These are phyloP conservation scores for Gastrophysa polygoni DNA, from an alignment of 2,888 invertebrate genomes.

Conservation along the genomic window DNA sequence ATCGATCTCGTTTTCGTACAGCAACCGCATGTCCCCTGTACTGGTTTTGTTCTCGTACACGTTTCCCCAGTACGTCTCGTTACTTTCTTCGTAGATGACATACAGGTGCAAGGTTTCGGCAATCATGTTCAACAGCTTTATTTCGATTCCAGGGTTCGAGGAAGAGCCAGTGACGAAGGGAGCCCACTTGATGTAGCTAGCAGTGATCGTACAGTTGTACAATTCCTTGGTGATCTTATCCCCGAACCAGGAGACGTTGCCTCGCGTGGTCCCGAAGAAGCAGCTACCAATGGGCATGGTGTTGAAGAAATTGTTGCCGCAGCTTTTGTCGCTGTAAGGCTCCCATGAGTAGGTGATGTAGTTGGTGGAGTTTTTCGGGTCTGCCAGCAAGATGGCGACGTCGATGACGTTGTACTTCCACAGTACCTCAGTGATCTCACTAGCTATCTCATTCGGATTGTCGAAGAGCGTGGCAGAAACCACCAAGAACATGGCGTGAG, in stretches of 20 bases:
- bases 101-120: slow-evolving; percentile 37
- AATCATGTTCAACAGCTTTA: slow-evolving; percentile 38
- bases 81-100: slow-evolving; percentile 30
- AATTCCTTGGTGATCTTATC: slow-evolving; percentile 47
- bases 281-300: slow-evolving; percentile 40
- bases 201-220: slow-evolving; percentile 47
- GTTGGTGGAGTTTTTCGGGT: slow-evolving; percentile 23
- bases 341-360: slow-evolving; percentile 46
- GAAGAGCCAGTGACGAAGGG: slow-evolving; percentile 47
- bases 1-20: slow-evolving; percentile 45
- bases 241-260: slow-evolving; percentile 30
- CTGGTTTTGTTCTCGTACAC: slow-evolving; percentile 40
- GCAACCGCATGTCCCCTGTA: slow-evolving; percentile 43
- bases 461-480: slow-evolving; percentile 38
- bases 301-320: slow-evolving; percentile 36
- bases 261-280: slow-evolving; percentile 26
- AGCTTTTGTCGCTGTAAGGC: slow-evolving; percentile 44
- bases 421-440: slow-evolving; percentile 35
- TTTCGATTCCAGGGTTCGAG: slow-evolving; percentile 27
- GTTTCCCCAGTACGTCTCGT: slow-evolving; percentile 23
- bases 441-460: slow-evolving; percentile 29
- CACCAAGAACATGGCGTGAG: slow-evolving; percentile 40
- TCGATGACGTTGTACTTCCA: slow-evolving; percentile 40
- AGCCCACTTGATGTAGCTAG: slow-evolving; percentile 48
- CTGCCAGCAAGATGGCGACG: slow-evolving; percentile 42